A percentile compares a stretch with the other conserved stretches of the same genome.
phyloP scores from a whole-genome alignment of 1,140 invertebrate species.

The Neomicropteryx cornuta region DNA sequence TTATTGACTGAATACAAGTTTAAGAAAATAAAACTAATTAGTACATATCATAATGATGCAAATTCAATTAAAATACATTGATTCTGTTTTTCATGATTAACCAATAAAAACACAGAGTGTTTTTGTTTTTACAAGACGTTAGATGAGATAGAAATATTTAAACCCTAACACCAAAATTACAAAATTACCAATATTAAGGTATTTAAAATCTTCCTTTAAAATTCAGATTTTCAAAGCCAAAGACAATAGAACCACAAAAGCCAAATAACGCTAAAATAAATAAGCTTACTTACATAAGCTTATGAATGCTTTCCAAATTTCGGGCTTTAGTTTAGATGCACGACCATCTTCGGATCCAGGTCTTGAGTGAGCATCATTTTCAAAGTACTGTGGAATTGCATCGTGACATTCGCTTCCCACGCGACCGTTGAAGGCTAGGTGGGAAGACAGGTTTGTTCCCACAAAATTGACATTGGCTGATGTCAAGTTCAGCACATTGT shows the following conservation, averaged over 20 bases:
- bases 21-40: no score
- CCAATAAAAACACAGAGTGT: no score
- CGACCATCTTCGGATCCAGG: conserved; percentile 26
- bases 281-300: conserved; percentile 27
- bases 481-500: conserved; percentile 23
- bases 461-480: conserved; percentile 37
- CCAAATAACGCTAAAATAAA: neutral
- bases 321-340: conserved; percentile 36
- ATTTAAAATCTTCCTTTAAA: no score
- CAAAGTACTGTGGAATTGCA: conserved; percentile 21
- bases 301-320: conserved; percentile 40
- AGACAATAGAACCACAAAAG: neutral
- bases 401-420: conserved; percentile 28
- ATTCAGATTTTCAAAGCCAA: neutral
- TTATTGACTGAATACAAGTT: no score
- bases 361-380: conserved; percentile 25
- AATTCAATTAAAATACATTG: no score
- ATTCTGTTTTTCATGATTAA: no score
- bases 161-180: no score
- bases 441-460: conserved; percentile 34
- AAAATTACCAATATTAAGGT: no score
- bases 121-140: no score
- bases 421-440: conserved; percentile 36
- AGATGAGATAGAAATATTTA: no score
- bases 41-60: no score